Conservation (phyloP, 2,888 invertebrate species). For the Nasonia oneida region DNA sequence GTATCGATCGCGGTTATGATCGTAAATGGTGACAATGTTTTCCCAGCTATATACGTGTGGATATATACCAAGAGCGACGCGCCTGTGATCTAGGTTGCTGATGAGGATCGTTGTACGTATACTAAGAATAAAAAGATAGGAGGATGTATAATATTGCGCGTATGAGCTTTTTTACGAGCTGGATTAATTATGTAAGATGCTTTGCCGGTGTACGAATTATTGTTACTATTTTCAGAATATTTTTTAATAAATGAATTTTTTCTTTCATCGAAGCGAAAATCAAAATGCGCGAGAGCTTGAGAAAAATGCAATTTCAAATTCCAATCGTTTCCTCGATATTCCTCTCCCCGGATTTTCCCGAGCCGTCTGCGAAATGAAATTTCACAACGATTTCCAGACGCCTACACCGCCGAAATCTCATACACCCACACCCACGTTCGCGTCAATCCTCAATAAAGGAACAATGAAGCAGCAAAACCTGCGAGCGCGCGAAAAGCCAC, state of each 20-base stretch:
- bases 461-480: background rate
- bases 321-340: background rate
- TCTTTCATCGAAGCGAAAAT: background rate
- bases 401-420: background rate
- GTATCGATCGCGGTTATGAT: slow-evolving; percentile 21
- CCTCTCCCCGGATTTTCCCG: background rate
- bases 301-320: background rate
- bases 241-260: background rate
- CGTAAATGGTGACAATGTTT: slow-evolving; percentile 23
- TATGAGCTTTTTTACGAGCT: background rate
- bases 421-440: background rate
- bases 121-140: background rate
- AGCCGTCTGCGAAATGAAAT: background rate
- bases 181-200: background rate
- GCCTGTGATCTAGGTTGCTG: background rate
- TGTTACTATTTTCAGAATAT: too few species aligned
- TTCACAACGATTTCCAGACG: background rate
- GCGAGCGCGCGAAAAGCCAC: background rate
- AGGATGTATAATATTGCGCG: background rate
- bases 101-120: background rate
- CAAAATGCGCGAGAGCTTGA: background rate
- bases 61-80: background rate
- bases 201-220: too few species aligned
- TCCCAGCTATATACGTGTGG: background rate
- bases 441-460: background rate